Evolutionary conservation across 2,888 invertebrate species (phyloP).

Genomic region (Pediacus dermestoides): DNA sequence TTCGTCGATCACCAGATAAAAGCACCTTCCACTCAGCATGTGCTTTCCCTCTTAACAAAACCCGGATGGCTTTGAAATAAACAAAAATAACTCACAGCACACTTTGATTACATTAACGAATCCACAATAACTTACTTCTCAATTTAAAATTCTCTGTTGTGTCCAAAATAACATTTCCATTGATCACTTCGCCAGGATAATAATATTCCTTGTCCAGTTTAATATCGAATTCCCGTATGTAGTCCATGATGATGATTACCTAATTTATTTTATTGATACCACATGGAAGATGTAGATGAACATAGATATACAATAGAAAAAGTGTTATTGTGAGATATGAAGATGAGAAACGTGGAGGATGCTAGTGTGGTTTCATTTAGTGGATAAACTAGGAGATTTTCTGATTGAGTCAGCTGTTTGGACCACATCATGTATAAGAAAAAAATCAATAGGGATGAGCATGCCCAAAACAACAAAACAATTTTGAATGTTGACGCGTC

Average conservation of each 20-base stretch:
- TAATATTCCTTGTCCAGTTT: slow-evolving; percentile 71
- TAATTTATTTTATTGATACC: too few species aligned
- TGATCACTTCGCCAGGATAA: slow-evolving; percentile 69
- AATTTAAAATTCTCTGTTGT: slow-evolving; percentile 73
- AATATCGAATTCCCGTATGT: slow-evolving; percentile 73
- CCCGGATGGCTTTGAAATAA: slow-evolving; percentile 56
- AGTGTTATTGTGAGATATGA: too few species aligned
- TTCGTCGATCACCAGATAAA: slow-evolving; percentile 67
- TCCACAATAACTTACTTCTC: slow-evolving; percentile 55
- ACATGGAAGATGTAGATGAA: too few species aligned
- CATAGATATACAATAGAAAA: too few species aligned
- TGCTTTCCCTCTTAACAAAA: slow-evolving; percentile 69
- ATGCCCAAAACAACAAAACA: too few species aligned
- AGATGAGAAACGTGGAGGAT: too few species aligned
- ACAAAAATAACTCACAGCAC: background rate
- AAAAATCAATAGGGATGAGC: slow-evolving; percentile 31
- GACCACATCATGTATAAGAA: slow-evolving; percentile 8
- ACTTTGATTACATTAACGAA: background rate
- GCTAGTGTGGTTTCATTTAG: slow-evolving; percentile 8
- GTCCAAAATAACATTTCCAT: slow-evolving; percentile 65
- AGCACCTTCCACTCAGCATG: slow-evolving; percentile 76
- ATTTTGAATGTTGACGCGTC: too few species aligned
- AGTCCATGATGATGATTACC: slow-evolving; percentile 58
- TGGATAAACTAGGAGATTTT: slow-evolving; percentile 12
- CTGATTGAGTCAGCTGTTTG: slow-evolving; percentile 28